These are phyloP conservation scores for Vicugna pacos DNA, from an alignment of 2,113 vertebrate genomes.

Conservation along the genomic window DNA sequence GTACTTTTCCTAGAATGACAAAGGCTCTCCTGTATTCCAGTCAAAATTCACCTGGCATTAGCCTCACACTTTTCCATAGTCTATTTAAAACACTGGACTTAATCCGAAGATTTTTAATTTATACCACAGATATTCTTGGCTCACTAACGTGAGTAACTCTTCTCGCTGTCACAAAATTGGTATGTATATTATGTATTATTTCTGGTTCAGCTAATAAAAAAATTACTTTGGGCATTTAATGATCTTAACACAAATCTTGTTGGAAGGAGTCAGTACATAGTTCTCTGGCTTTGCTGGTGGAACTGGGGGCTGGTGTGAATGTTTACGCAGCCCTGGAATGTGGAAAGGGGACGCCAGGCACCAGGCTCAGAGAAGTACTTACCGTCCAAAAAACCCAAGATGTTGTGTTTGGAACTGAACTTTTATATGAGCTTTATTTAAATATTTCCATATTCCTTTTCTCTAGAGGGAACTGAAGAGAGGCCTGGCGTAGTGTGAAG, in stretches of 20 bases:
- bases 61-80: conserved; percentile 50
- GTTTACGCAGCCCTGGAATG: not conserved
- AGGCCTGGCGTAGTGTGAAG: not conserved
- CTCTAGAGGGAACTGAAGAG: not conserved
- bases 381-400: not conserved
- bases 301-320: not conserved
- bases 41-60: conserved; percentile 32
- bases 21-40: not conserved
- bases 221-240: conserved; percentile 65
- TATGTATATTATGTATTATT: conserved; percentile 66
- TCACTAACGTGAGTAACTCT: conserved; percentile 70
- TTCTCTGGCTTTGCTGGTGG: conserved; percentile 39
- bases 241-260: conserved; percentile 62
- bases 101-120: conserved; percentile 60
- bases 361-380: not conserved
- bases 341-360: not conserved
- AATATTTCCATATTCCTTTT: not conserved
- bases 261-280: conserved; percentile 33
- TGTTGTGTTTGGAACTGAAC: not conserved
- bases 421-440: not conserved
- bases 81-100: conserved; percentile 43
- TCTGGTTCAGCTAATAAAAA: conserved; percentile 69
- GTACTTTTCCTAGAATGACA: conserved; percentile 21
- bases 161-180: conserved; percentile 62
- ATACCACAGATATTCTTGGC: conserved; percentile 43